Evolutionary conservation across 2,888 invertebrate genomes (phyloP).

Genomic region (Lasioglossum figueresi): DNA sequence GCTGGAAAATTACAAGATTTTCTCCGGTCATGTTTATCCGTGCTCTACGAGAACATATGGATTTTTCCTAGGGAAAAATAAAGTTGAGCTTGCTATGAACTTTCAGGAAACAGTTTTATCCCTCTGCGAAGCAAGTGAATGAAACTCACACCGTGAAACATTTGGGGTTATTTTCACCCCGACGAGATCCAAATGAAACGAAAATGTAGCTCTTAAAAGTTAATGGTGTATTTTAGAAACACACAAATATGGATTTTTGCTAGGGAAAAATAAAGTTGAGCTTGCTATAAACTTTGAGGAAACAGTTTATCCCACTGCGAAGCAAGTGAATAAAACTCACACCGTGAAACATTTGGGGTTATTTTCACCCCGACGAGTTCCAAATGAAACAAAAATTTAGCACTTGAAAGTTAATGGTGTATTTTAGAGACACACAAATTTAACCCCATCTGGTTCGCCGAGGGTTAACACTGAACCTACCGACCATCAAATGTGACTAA

Average conservation of each 20-base stretch:
- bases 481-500: too few species aligned
- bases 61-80: neutral
- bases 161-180: neutral
- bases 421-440: neutral
- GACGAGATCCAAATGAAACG: neutral
- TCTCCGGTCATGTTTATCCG: neutral
- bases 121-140: neutral
- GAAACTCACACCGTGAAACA: neutral
- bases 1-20: neutral
- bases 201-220: too few species aligned
- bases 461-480: too few species aligned
- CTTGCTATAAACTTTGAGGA: neutral
- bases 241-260: neutral
- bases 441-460: neutral
- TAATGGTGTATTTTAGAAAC: too few species aligned
- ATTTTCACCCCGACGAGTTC: neutral
- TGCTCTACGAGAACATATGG: neutral
- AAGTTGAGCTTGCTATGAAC: neutral
- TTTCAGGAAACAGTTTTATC: too few species aligned
- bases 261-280: neutral
- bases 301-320: too few species aligned
- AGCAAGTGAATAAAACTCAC: neutral
- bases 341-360: too few species aligned
- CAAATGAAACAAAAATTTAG: neutral
- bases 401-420: too few species aligned